These are phyloP conservation scores for Empidonax alnorum DNA, from an alignment of 2,113 vertebrate species.

Conservation along the genomic window DNA sequence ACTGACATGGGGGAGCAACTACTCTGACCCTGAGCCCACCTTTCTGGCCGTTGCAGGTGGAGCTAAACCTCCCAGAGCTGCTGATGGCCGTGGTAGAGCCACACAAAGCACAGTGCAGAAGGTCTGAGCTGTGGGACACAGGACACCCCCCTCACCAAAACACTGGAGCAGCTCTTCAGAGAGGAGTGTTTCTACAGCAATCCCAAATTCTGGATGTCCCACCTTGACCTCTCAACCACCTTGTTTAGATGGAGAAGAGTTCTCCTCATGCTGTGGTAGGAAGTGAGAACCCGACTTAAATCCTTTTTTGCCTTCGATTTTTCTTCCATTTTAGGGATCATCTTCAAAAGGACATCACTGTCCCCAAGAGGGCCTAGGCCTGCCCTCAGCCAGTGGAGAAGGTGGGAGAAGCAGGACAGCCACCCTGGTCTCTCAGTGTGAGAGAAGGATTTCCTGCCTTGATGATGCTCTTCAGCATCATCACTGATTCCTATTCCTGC, in stretches of 20 bases:
- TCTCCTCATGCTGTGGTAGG: not conserved
- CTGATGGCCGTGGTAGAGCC: not conserved
- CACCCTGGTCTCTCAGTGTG: not conserved
- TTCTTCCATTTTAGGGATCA: too few relatives aligned
- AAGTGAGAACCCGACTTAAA: not conserved
- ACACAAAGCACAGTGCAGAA: fast-evolving
- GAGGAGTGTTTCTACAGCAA: not conserved
- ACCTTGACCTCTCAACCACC: fast-evolving
- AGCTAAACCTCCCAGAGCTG: not conserved
- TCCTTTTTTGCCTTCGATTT: too few relatives aligned
- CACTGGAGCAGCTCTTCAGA: not conserved
- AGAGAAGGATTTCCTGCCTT: not conserved
- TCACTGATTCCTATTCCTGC: not conserved
- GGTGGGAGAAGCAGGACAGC: not conserved
- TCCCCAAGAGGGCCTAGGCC: not conserved
- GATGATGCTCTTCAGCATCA: not conserved
- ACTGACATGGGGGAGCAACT: not conserved
- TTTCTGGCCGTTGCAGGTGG: not conserved
- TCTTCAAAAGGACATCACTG: not conserved
- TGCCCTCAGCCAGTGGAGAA: not conserved
- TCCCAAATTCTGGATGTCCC: not conserved
- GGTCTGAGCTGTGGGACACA: not conserved
- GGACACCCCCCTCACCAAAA: not conserved
- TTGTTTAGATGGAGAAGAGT: not conserved
- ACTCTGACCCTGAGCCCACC: not conserved